A percentile compares a stretch with the other conserved stretches of the same genome.
phyloP scores from a whole-genome alignment of 2,888 invertebrate genomes.

The Psylliodes chrysocephalus region DNA sequence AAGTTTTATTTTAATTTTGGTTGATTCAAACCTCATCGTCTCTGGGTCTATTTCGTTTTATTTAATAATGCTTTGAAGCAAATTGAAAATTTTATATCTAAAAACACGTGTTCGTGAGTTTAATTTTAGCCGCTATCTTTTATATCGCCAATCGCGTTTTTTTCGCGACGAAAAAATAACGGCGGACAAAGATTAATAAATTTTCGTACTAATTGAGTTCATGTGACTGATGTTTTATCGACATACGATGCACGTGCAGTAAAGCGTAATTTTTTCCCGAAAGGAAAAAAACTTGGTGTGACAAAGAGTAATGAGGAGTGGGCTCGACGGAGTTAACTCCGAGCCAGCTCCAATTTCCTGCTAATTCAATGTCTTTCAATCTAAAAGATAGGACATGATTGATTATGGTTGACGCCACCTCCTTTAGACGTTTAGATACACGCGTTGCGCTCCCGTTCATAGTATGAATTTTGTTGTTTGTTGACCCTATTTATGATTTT shows the following conservation, averaged over 20 bases:
- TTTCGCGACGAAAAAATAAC: background rate
- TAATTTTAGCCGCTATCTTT: background rate
- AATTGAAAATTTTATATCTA: background rate
- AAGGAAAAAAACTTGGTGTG: constrained; percentile 48
- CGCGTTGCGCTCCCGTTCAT: background rate
- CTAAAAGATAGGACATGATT: constrained; percentile 64
- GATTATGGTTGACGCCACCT: constrained; percentile 59
- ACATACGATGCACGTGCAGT: constrained; percentile 28
- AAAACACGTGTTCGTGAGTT: background rate
- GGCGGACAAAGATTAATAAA: constrained; percentile 12
- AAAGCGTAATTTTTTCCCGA: constrained; percentile 23
- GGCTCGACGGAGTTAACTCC: constrained; percentile 46
- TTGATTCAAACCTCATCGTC: too few relatives aligned
- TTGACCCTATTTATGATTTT: background rate
- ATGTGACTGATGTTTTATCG: constrained; percentile 26
- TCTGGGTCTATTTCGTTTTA: too few relatives aligned
- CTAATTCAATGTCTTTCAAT: constrained; percentile 68
- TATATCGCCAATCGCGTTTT: background rate
- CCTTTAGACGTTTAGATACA: constrained; percentile 46
- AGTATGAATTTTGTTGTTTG: background rate
- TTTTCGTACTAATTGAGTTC: constrained; percentile 17
- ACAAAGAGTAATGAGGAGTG: constrained; percentile 62
- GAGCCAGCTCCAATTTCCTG: constrained; percentile 64
- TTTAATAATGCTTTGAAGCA: too few relatives aligned
- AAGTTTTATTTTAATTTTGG: too few relatives aligned